Base-by-base conservation (phyloP, 2,888 invertebrate species). In the Plagiodera versicolora region DNA sequence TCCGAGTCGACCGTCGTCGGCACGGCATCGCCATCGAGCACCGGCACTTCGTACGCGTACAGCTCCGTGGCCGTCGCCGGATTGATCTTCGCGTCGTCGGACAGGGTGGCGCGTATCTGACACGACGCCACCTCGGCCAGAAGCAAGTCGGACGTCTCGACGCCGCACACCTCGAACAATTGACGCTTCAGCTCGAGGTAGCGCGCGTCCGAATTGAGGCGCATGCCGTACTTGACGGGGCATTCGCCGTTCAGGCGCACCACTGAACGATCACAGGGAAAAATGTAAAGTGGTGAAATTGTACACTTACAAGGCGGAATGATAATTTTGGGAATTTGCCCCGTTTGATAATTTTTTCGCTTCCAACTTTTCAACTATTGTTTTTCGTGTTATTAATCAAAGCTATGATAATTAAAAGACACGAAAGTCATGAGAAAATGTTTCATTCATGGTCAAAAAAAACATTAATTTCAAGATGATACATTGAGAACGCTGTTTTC, bases 171-270 rank as follows among this genome's bases (percentile, higher is more conserved):
- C 9, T 83, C 81, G 1, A 86, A 81, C 17, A 95, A 80, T 64
- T 89, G 87, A 65, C 85, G 84, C 80, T 93, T 94, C 45, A 95
- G 78, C 60, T 89, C 88, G n/a, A 83, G 74, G 73, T 92, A 92
- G 49, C 89, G 90, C 63, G 91, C 91, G 69, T 94, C 94, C 6
- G 92, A 89, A 78, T 90, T 91, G 19, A 95, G 83, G 1, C 93
- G 84, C 62, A 95, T 82, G 0, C 94, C 95, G 78, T 94, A 95
- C 75, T 92, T 91, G 0, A 89, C 83, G 0, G 95, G 95, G 52
- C 90, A 87, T 16, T 90, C 88, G 0, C 94, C 95, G 78, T 94
- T 91, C 66, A 91, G 80, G n/a, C 87, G 81, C 58, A 92, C 86
- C 14, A 92, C 91, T 90, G 76, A 6, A 77, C 76, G 58, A 32